A percentile compares a stretch with the other conserved stretches of the same genome.
phyloP scores from a whole-genome alignment of 2,113 vertebrate species.

The Mobula birostris region DNA sequence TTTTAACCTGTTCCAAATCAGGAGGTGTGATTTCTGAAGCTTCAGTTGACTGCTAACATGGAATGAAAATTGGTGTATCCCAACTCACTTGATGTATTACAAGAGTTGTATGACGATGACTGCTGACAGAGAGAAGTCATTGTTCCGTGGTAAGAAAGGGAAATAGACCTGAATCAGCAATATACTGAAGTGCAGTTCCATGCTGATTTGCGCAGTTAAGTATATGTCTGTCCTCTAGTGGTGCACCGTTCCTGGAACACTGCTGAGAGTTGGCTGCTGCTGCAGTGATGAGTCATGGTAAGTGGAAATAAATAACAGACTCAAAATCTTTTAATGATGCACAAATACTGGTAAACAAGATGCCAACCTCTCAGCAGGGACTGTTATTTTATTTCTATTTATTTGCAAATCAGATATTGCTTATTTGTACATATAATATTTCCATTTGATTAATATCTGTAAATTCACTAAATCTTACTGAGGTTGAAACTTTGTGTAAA shows the following conservation, averaged over 20 bases:
- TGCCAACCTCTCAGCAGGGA: too few species aligned
- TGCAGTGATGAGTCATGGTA: conserved; percentile 10
- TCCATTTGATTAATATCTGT: background rate
- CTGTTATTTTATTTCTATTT: background rate
- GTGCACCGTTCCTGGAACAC: background rate
- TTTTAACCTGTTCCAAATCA: background rate
- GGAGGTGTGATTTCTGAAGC: background rate
- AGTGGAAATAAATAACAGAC: conserved; percentile 26
- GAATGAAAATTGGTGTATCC: background rate
- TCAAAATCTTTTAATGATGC: conserved; percentile 9
- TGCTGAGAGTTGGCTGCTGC: conserved; percentile 9
- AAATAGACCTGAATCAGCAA: background rate
- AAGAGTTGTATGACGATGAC: too few species aligned
- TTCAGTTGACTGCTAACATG: too few species aligned
- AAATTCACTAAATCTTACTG: background rate
- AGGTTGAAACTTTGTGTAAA: background rate
- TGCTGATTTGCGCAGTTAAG: conserved; percentile 27
- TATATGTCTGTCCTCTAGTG: background rate
- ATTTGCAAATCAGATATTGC: background rate
- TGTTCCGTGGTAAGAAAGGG: background rate
- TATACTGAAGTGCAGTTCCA: background rate
- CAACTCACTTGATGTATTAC: background rate
- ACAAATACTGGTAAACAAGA: conserved; percentile 16
- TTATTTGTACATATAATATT: background rate
- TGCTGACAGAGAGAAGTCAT: background rate